A percentile compares a stretch with the other conserved stretches of the same genome.
Evolutionary conservation across 2,113 vertebrate species (phyloP).

Genomic region (Corythoichthys haematopterus): DNA sequence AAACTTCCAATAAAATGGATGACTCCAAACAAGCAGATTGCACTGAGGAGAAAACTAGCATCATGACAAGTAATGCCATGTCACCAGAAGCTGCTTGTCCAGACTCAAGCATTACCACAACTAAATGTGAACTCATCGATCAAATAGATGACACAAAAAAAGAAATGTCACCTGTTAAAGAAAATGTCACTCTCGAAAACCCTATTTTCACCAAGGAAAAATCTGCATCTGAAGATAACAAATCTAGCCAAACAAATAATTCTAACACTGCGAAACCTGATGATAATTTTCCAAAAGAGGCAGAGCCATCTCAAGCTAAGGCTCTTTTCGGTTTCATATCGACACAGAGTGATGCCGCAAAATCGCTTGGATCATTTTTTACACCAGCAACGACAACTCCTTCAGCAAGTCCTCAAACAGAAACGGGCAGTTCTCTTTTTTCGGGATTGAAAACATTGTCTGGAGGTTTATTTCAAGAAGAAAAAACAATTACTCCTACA

Average conservation of each 20-base stretch:
- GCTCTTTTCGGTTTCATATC: conserved; percentile 74
- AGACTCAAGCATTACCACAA: conserved; percentile 10
- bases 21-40: conserved; percentile 10
- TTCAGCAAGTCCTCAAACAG: conserved; percentile 49
- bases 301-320: conserved; percentile 57
- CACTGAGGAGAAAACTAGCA: conserved; percentile 11
- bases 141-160: conserved; percentile 28
- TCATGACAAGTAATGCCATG: not conserved
- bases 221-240: conserved; percentile 36
- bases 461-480: conserved; percentile 81
- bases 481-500: conserved; percentile 59
- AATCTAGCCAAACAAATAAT: conserved; percentile 29
- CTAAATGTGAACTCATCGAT: conserved; percentile 10
- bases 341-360: conserved; percentile 68
- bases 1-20: conserved; percentile 1
- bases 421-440: conserved; percentile 72
- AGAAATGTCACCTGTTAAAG: conserved; percentile 20
- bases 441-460: conserved; percentile 85
- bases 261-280: conserved; percentile 5
- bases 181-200: conserved; percentile 48
- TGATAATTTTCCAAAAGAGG: conserved; percentile 30
- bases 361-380: conserved; percentile 82
- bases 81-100: conserved; percentile 12
- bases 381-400: conserved; percentile 58
- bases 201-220: conserved; percentile 42